Percentiles rank a stretch among this genome's conserved stretches.
These are phyloP conservation scores for Cyrtorhinus lividipennis DNA, from an alignment of 1,140 invertebrate species.

Conservation along the genomic window DNA sequence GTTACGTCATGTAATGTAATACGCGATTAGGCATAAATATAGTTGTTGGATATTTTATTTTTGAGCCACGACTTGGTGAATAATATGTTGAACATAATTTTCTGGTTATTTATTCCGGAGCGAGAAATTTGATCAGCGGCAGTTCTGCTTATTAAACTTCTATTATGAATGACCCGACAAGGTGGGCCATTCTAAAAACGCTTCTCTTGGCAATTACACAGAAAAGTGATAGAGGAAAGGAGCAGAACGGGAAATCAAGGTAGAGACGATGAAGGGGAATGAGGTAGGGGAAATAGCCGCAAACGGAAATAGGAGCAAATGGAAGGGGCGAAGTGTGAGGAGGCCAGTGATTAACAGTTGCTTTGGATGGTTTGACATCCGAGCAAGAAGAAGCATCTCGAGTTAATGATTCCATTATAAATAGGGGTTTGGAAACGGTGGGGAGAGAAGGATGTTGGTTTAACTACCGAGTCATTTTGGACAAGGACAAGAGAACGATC, in stretches of 20 bases:
- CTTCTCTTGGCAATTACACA: neutral
- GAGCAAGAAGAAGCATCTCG: neutral
- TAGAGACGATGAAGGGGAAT: neutral
- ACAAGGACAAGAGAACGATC: neutral
- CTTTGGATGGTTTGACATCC: neutral
- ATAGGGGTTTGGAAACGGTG: neutral
- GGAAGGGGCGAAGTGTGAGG: neutral
- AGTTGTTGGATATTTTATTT: no score
- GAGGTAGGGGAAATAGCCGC: neutral
- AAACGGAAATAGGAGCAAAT: neutral
- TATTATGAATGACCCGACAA: neutral
- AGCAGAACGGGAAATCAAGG: neutral
- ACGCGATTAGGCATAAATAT: no score
- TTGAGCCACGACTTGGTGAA: no score
- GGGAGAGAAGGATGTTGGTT: neutral
- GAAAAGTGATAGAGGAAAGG: neutral
- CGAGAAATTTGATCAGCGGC: no score
- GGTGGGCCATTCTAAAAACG: neutral
- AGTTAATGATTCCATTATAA: conserved; percentile 5
- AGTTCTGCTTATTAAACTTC: neutral
- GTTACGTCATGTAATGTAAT: no score
- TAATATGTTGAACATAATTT: no score
- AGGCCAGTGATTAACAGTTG: neutral
- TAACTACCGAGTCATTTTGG: neutral
- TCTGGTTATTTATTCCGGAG: no score